A percentile compares a stretch with the other conserved stretches of the same genome.
phyloP scores from a whole-genome alignment of 2,888 invertebrate genomes.

The Cancer borealis region DNA sequence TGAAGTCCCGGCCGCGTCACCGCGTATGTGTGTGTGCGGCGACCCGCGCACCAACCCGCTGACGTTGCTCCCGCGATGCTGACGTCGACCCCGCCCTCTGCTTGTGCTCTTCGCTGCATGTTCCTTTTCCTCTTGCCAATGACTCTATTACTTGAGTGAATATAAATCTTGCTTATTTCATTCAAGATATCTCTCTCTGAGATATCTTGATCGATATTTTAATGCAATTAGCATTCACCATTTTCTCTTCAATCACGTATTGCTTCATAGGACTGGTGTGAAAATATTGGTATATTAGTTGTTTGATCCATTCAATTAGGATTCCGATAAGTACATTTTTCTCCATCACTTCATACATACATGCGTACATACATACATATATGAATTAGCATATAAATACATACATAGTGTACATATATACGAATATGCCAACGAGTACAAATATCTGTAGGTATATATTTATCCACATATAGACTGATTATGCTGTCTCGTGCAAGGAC shows the following conservation, averaged over 20 bases:
- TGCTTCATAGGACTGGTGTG: neutral
- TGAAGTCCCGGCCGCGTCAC: slow-evolving; percentile 22
- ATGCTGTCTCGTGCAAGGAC: neutral
- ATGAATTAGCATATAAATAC: neutral
- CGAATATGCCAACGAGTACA: neutral
- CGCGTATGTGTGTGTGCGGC: slow-evolving; percentile 22
- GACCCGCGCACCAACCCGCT: neutral
- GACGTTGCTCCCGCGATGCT: neutral
- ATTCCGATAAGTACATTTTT: no score
- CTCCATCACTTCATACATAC: no score
- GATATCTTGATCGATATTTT: neutral
- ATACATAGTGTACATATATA: neutral
- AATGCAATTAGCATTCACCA: neutral
- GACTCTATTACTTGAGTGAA: neutral
- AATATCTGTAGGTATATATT: neutral
- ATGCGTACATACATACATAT: neutral
- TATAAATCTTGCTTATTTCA: neutral
- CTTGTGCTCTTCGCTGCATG: neutral
- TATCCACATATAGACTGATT: neutral
- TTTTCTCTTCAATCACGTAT: neutral
- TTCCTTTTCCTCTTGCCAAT: neutral
- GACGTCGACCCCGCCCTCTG: neutral
- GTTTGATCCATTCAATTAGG: no score
- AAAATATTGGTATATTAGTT: neutral
- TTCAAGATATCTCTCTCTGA: neutral